Evolutionary conservation across 2,797 vertebrate genomes (phyloP).

Genomic region (Channa striata): DNA sequence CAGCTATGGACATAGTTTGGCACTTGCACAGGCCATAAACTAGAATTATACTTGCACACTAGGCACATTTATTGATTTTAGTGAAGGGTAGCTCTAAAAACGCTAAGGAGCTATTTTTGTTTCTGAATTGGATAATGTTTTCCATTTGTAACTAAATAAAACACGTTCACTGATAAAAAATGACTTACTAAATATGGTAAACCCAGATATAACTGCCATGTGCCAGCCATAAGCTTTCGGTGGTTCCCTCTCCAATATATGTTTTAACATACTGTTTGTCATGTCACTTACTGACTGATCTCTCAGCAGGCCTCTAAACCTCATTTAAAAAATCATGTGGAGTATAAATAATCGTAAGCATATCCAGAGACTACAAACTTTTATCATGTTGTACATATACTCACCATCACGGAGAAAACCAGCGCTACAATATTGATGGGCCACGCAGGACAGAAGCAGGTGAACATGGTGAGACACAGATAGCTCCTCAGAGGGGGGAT

Average conservation of each 20-base stretch:
- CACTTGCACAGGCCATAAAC: constrained; percentile 7
- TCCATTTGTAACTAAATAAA: neutral
- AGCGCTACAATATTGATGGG: constrained; percentile 90
- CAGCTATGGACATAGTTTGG: neutral
- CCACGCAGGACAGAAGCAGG: constrained; percentile 90
- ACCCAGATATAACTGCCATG: no score
- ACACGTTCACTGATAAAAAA: neutral
- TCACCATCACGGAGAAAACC: constrained; percentile 89
- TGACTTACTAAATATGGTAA: no score
- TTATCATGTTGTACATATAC: constrained; percentile 45
- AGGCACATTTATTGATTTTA: constrained; percentile 15
- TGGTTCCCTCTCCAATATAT: no score
- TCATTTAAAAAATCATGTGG: no score
- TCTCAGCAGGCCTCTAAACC: neutral
- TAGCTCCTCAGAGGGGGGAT: constrained; percentile 80
- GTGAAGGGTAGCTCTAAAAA: neutral
- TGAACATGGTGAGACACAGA: constrained; percentile 87
- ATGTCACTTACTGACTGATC: neutral
- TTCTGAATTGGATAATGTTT: neutral
- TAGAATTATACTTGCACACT: constrained; percentile 24
- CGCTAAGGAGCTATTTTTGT: constrained; percentile 48
- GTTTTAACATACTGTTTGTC: neutral
- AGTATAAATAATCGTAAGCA: no score
- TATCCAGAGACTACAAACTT: neutral
- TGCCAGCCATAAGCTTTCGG: no score